Conservation (phyloP, 2,113 vertebrate species). For the Micronycteris hirsuta region DNA sequence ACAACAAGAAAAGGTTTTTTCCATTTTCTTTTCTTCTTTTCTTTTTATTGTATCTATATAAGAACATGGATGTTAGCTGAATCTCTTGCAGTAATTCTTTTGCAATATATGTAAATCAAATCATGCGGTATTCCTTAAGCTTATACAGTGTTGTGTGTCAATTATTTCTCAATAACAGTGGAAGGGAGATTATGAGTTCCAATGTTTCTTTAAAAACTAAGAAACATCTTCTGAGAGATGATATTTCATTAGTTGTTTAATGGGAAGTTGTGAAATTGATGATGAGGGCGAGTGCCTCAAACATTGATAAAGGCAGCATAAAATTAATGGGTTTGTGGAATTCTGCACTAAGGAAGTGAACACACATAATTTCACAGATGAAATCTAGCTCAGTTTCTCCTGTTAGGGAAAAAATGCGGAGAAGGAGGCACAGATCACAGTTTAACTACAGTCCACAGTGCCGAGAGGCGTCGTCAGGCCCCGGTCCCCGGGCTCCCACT, state of each 20-base stretch:
- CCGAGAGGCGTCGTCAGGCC: background rate
- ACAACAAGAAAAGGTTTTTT: background rate
- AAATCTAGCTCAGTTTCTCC: background rate
- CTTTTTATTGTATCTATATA: background rate
- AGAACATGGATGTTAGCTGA: background rate
- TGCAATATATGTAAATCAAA: background rate
- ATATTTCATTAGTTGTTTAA: background rate
- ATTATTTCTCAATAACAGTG: background rate
- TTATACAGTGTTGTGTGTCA: background rate
- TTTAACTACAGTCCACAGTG: background rate
- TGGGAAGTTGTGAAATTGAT: background rate
- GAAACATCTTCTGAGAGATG: background rate
- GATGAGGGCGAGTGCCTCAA: background rate
- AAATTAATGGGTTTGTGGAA: background rate
- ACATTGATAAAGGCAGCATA: background rate
- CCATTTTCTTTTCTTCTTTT: background rate
- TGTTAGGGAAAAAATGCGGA: background rate
- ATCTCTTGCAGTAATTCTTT: background rate
- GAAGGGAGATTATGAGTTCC: background rate
- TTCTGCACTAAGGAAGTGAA: background rate
- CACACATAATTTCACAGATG: background rate
- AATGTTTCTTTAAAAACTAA: background rate
- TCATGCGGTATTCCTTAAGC: background rate
- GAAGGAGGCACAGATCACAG: background rate
- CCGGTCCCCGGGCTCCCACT: accelerated